phyloP scores from a whole-genome alignment of 2,888 invertebrate species.

The Tillus elongatus region DNA sequence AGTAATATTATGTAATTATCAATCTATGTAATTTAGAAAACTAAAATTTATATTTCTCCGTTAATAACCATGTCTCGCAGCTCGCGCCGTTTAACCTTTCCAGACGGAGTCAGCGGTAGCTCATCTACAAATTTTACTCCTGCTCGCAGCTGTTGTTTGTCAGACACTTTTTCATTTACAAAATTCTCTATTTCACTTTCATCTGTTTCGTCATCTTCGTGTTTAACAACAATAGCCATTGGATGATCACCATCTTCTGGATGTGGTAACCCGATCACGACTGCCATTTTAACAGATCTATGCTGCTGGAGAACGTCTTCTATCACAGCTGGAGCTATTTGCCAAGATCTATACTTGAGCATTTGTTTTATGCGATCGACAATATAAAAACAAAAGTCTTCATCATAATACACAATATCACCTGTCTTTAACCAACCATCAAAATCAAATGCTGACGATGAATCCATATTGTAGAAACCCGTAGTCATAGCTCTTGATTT shows the following conservation, averaged over 20 bases:
- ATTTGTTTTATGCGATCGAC: constrained; percentile 29
- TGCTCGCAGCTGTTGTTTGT: constrained; percentile 30
- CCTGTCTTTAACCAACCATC: constrained; percentile 30
- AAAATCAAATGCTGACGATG: constrained; percentile 20
- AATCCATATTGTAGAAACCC: constrained; percentile 37
- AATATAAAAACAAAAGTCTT: constrained; percentile 28
- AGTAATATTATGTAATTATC: too few species aligned
- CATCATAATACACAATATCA: constrained; percentile 30
- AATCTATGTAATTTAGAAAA: too few species aligned
- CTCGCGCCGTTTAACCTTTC: constrained; percentile 28
- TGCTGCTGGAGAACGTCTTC: constrained; percentile 26
- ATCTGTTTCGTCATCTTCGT: constrained; percentile 19
- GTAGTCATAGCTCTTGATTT: constrained; percentile 34
- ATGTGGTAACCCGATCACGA: constrained; percentile 40
- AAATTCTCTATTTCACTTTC: constrained; percentile 22
- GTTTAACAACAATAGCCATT: constrained; percentile 27
- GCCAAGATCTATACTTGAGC: constrained; percentile 29
- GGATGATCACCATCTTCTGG: constrained; percentile 63
- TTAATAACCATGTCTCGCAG: constrained; percentile 8
- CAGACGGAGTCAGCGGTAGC: constrained; percentile 32
- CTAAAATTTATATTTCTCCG: too few species aligned
- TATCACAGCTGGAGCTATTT: constrained; percentile 31
- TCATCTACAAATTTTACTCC: constrained; percentile 30
- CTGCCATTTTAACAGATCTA: constrained; percentile 26
- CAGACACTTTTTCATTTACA: constrained; percentile 28